Conservation (phyloP, 2,888 invertebrate species). For the Folsomia candida region DNA sequence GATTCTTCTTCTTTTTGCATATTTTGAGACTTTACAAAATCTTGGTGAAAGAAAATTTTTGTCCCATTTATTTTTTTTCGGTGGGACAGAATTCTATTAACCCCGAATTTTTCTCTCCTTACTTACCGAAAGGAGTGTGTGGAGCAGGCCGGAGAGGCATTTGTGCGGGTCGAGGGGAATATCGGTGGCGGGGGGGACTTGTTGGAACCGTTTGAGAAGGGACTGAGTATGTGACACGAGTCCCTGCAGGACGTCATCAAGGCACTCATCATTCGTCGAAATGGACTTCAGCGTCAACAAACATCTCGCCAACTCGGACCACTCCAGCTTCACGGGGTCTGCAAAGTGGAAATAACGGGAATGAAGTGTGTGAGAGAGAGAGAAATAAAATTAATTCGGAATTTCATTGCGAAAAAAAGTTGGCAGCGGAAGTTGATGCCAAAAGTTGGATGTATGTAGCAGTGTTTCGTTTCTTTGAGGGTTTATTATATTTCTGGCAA, state of each 20-base stretch:
- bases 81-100: no score
- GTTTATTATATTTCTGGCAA: no score
- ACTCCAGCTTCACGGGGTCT: conserved; percentile 50
- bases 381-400: background rate
- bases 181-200: conserved; percentile 50
- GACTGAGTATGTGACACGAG: conserved; percentile 47
- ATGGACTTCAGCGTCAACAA: conserved; percentile 49
- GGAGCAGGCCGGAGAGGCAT: conserved; percentile 49
- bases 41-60: no score
- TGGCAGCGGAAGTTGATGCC: background rate
- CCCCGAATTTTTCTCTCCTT: no score
- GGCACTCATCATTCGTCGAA: conserved; percentile 51
- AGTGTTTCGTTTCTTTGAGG: no score
- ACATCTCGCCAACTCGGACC: conserved; percentile 50
- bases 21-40: no score
- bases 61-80: no score
- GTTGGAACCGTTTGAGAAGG: conserved; percentile 48
- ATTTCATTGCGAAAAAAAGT: background rate
- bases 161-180: conserved; percentile 49
- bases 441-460: no score
- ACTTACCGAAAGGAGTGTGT: conserved; percentile 47
- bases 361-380: no score
- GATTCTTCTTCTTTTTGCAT: no score
- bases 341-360: conserved; percentile 5
- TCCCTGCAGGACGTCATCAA: conserved; percentile 51